Conservation (phyloP, 2,113 vertebrate species). For the Paradoxurus hermaphroditus region DNA sequence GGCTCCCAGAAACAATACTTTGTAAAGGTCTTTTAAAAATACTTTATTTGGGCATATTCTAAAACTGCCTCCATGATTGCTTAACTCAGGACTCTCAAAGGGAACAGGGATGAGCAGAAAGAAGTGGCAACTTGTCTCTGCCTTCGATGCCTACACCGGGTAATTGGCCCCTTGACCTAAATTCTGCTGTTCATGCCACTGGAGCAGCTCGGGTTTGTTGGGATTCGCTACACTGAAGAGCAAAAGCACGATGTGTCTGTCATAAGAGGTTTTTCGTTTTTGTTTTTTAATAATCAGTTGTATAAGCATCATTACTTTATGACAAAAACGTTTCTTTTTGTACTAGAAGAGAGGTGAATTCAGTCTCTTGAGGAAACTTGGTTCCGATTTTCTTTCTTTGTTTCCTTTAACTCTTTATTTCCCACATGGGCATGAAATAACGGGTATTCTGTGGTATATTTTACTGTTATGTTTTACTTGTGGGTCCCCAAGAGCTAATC, state of each 20-base stretch:
- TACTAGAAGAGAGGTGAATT: neutral
- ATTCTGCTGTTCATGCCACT: neutral
- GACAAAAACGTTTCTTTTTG: neutral
- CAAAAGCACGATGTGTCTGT: neutral
- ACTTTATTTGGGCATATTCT: neutral
- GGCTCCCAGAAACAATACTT: neutral
- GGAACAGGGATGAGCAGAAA: neutral
- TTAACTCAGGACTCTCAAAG: neutral
- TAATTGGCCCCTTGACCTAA: slow-evolving; percentile 37
- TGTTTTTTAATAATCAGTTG: neutral
- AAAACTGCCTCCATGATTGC: neutral
- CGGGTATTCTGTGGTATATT: neutral
- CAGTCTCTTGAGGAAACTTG: neutral
- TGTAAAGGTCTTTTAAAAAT: neutral
- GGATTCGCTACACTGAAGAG: neutral
- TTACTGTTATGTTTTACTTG: neutral
- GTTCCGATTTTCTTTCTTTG: neutral
- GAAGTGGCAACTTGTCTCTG: neutral
- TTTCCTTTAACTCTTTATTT: neutral
- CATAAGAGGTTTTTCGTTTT: neutral
- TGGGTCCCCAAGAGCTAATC: neutral
- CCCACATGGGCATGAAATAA: neutral
- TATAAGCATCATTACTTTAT: neutral
- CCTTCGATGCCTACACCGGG: neutral
- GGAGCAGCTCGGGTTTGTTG: neutral